Conservation (phyloP, 2,888 invertebrate species). For the Lasioglossum figueresi region DNA sequence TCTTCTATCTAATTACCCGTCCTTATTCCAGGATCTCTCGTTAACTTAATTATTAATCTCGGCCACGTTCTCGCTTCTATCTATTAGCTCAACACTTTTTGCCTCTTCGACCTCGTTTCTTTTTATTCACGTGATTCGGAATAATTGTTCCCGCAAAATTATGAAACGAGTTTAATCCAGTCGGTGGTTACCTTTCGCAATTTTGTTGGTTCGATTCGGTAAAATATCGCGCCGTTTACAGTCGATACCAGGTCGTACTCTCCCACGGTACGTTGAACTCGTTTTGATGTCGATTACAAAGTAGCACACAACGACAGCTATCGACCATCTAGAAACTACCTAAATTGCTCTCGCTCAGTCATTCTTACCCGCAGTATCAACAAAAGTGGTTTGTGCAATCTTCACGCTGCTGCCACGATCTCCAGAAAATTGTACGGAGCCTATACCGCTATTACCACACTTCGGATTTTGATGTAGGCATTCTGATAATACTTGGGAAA, state of each 20-base stretch:
- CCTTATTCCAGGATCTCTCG: conserved; percentile 1
- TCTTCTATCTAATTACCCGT: conserved; percentile 1
- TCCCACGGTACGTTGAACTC: not conserved
- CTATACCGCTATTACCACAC: not conserved
- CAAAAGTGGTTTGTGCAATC: not conserved
- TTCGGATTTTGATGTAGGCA: not conserved
- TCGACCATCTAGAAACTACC: conserved; percentile 6
- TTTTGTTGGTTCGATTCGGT: not conserved
- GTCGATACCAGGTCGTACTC: not conserved
- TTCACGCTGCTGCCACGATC: not conserved
- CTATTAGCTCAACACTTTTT: not conserved
- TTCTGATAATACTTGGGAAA: not conserved
- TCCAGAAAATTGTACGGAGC: not conserved
- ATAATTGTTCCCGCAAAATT: not conserved
- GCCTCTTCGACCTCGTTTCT: not conserved
- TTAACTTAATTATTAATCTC: conserved; percentile 16
- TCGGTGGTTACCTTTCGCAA: not conserved
- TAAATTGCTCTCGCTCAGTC: not conserved
- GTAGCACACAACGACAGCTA: not conserved
- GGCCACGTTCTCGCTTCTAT: not conserved
- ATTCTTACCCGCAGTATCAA: not conserved
- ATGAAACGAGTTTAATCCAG: not conserved
- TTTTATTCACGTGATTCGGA: not conserved
- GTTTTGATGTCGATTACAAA: conserved; percentile 2
- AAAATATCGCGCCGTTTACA: not conserved